Evolutionary conservation across 2,888 invertebrate genomes (phyloP), one percentile per base, ranked within the genome.

Genomic region (Dendrolimus pini): DNA sequence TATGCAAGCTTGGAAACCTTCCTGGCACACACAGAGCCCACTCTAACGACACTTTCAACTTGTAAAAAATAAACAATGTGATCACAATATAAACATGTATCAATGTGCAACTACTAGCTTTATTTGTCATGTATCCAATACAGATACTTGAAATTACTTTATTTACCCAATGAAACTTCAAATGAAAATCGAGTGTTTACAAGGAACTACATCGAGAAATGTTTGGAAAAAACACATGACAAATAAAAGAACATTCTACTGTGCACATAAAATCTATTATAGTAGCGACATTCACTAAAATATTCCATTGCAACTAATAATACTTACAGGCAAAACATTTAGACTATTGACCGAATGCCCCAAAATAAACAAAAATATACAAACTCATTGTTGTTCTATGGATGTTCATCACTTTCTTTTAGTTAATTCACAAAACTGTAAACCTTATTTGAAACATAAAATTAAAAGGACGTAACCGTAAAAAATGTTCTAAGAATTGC

Each of bases 1-100:
- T 80, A 69, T 77, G 83, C 83, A 88, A 88, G 89, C 88, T 76
- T 67, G 72, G 63, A 70, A 78, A 75, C 75, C 77, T 71, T 77
- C 80, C 74, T 68, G 69, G 70, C 81, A 81, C 81, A 80, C 82
- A 81, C 78, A 79, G 69, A 71, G 74, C 78, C 81, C 83, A 75
- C 70, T 75, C 75, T 77, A 71, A 62, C 72, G 76, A 78, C 78
- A 77, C 71, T 77, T 67, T 67, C 61, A 59, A 58, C 61, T 67
- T 64, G 62, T 60, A 64, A 61, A 65, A 63, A 66, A 65, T 67
- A 72, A 67, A 75, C 70, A 74, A 61, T 74, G 67, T 62, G 65
- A 68, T 74, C 69, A 75, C 67, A 65, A 69, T 63, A 56, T 60
- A 61, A 56, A 60, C 55, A 62, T 58, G 3, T 47, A 61, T 58